Evolutionary conservation across 2,797 vertebrate species (phyloP).

Genomic region (Choloepus didactylus): DNA sequence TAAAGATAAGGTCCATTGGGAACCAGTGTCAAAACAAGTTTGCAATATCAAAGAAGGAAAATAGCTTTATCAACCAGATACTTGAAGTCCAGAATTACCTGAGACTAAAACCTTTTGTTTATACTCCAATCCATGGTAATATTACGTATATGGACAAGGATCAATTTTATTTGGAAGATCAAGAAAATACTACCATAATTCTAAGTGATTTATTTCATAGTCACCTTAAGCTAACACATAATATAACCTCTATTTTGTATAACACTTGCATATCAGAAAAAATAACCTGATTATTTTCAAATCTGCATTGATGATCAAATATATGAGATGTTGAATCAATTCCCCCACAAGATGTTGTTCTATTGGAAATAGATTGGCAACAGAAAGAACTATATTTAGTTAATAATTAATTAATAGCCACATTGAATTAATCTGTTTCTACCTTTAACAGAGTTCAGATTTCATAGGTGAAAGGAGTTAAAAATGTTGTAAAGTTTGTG

Average conservation of each 20-base stretch:
- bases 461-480: background rate
- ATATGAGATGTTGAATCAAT: background rate
- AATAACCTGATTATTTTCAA: background rate
- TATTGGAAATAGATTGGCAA: background rate
- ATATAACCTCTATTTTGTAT: background rate
- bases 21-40: background rate
- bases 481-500: background rate
- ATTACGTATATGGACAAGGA: background rate
- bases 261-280: background rate
- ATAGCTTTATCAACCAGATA: background rate
- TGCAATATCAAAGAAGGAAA: background rate
- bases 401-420: background rate
- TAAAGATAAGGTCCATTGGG: background rate
- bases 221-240: background rate
- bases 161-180: background rate
- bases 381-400: background rate
- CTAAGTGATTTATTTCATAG: background rate
- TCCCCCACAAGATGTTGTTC: background rate
- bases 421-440: background rate
- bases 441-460: background rate
- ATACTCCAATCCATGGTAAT: background rate
- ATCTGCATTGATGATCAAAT: background rate
- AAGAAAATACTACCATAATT: background rate
- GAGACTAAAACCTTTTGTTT: conserved; percentile 11
- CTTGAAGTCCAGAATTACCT: background rate